Base-by-base conservation (phyloP, 1,140 invertebrate genomes). In the Caenorhabditis briggsae region DNA sequence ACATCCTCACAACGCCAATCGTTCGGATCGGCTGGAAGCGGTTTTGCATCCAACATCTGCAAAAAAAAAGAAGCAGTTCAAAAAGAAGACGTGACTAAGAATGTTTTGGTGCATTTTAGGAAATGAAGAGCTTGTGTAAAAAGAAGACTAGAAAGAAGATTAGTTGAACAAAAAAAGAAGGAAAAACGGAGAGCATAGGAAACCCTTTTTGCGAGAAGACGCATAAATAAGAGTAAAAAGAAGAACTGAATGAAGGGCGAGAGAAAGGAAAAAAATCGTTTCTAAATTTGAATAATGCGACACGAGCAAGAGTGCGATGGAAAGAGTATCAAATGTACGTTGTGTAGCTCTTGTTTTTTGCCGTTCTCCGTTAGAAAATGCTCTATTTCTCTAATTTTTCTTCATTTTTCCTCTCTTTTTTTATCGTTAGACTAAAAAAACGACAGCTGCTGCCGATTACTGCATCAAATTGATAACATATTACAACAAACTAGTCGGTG, bases 261-360 rank as follows among this genome's bases (percentile, higher is more conserved):
- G 33, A 33, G 33, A 33, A 41, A 48, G 70, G 41, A 20, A 41
- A 78, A 78, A 78, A 78, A 78, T 78, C 70, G 70, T 20, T 25
- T 78, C 46, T 23, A 46, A 78, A 78, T 78, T 78, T 78, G 70
- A 78, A 78, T 78, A 78, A 78, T 78, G 46, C 70, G 46, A 50
- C 53, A 33, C 33, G 3, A 33, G 33, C 33, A 20, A 78, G 70
- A 50, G 43, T 78, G 46, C 46, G 41, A 41, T 25, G 59, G 14
- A 61, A 61, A 61, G 59, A 8, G 43, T 78, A 50, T 50, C 70
- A 50, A 78, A 78, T 78, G 46, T 50, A 78, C 46, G 59, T 61
- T 23, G 23, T 61, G 23, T 61, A 25, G 16, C n/a, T 58, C 16
- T 58, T 33, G 18, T 8, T 61, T 33, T 9, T 2, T 61, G 23